Percentiles rank a stretch among this genome's conserved stretches.
These are phyloP conservation scores for Carcina quercana DNA, from an alignment of 2,888 invertebrate genomes.

Conservation along the genomic window DNA sequence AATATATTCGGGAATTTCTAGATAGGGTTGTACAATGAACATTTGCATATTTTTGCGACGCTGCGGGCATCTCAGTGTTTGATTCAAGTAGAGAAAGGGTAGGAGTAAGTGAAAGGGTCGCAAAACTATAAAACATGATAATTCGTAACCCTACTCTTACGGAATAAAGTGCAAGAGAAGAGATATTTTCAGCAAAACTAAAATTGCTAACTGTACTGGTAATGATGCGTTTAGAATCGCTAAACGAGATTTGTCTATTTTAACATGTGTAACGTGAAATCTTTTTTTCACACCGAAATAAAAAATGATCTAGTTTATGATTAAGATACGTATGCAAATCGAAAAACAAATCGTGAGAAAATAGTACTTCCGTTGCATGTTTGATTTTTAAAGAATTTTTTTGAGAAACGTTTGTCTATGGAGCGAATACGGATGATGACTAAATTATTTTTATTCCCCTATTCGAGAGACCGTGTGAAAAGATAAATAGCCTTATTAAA, in stretches of 20 bases:
- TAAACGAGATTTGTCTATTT: conserved; percentile 70
- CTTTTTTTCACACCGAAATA: conserved; percentile 32
- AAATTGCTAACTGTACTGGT: conserved; percentile 23
- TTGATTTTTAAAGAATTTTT: no score
- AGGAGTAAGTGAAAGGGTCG: no score
- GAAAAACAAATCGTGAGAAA: conserved; percentile 48
- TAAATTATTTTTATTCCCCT: no score
- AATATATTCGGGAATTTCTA: no score
- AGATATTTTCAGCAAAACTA: background rate
- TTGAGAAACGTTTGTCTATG: no score
- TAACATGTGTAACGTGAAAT: conserved; percentile 47
- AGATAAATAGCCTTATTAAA: no score
- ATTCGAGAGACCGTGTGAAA: no score
- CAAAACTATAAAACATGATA: conserved; percentile 2
- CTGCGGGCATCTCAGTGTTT: conserved; percentile 49
- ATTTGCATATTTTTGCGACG: conserved; percentile 49
- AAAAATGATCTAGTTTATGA: conserved; percentile 40
- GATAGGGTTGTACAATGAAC: conserved; percentile 29
- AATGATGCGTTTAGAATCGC: conserved; percentile 60
- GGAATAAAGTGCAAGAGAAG: conserved; percentile 19
- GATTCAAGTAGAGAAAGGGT: no score
- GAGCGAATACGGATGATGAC: no score
- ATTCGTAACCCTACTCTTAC: conserved; percentile 11
- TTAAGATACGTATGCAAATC: conserved; percentile 38
- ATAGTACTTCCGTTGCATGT: no score